Evolutionary conservation across 2,888 invertebrate genomes (phyloP), one percentile per base, ranked within the genome.

Genomic region (Plagodis pulveraria): DNA sequence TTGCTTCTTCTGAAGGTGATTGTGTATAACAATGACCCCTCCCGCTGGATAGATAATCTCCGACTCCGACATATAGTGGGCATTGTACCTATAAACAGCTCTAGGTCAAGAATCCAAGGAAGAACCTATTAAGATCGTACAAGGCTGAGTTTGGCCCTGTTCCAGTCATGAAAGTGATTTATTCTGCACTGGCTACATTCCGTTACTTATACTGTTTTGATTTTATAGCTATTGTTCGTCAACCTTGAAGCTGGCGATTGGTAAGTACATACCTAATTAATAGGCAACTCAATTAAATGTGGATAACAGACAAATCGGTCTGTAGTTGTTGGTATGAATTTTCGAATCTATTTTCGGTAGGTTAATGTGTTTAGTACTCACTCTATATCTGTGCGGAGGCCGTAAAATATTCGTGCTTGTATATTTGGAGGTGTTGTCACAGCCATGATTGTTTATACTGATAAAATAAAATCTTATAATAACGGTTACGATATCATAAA

Each of bases 41-140:
- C 97, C 97, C 36, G 96, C 96, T 0, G 97, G 96, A 83, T 97
- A 97, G 50, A 97, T 90, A 42, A 97, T 94, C 77, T 97, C 97
- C 34, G 96, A 94, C 76, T 96, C 96, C 22, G 94, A 93, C 56
- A 96, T 86, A 73, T 95, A 97, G 77, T 96, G 95, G 6, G 95
- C 95, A 82, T 97, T 97, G 57, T 95, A 95, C 70, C 93, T 91
- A 59, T 54, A 66, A 54, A 63, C 55, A 51, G 62, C 94, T 81
- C 68, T 67, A 65, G 63, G 63, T 69, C 66, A 68, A 63, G 57
- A 66, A 47, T 62, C 51, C 61, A 53, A 63, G 63, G 65, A 65
- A 57, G 47, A 52, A 53, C 49, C 58, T 62, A 66, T 55, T 48
- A 59, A 51, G 43, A 22, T 11, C 32, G 22, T 44, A 33, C 38